Conservation (phyloP, 1,140 invertebrate genomes). For the Linepithema humile region DNA sequence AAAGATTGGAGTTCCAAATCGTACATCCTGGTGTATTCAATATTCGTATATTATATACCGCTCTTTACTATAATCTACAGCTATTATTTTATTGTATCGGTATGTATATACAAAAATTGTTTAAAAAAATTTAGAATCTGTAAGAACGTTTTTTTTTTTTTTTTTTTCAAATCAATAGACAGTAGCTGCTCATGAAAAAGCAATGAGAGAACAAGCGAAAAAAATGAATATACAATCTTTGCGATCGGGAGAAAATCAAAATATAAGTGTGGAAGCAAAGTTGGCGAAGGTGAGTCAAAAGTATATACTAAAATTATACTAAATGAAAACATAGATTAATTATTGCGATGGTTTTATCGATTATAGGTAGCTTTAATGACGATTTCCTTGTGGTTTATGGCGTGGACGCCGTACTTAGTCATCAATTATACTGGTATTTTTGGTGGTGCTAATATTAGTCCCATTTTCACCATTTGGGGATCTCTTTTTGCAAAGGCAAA, state of each 20-base stretch:
- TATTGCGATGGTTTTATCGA: background rate
- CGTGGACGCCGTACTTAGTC: conserved; percentile 93
- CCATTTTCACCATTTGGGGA: conserved; percentile 91
- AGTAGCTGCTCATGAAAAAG: conserved; percentile 91
- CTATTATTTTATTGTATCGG: conserved; percentile 90
- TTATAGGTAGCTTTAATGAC: conserved; percentile 90
- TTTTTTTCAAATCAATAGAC: conserved; percentile 84
- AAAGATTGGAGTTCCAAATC: conserved; percentile 88
- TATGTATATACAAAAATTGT: conserved; percentile 1
- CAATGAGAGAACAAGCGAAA: conserved; percentile 93
- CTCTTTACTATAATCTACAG: conserved; percentile 90
- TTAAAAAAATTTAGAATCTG: background rate
- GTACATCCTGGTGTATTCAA: conserved; percentile 89
- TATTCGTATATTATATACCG: conserved; percentile 90
- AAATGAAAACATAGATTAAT: background rate
- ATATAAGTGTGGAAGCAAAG: conserved; percentile 90
- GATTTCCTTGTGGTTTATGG: conserved; percentile 92
- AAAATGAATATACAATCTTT: conserved; percentile 94
- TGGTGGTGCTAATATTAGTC: conserved; percentile 87
- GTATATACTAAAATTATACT: background rate
- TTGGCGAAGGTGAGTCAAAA: conserved; percentile 87
- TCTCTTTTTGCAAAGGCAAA: conserved; percentile 92
- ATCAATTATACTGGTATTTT: conserved; percentile 93
- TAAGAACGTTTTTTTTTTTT: background rate
- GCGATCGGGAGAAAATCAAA: conserved; percentile 87